Evolutionary conservation across 1,140 invertebrate genomes (phyloP).

Genomic region (Bombus vancouverensis): DNA sequence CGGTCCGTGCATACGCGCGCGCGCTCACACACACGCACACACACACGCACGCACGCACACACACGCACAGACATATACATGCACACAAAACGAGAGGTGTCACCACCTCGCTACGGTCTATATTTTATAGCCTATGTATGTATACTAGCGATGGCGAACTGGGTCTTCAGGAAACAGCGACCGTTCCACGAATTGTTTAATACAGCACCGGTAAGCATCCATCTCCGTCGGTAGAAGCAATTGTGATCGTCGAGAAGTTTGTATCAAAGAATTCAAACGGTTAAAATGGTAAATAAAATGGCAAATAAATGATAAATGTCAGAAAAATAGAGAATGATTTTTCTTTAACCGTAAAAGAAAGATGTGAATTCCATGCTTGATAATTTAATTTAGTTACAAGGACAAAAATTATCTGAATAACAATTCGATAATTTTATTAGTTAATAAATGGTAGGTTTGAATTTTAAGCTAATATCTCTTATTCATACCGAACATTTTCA

Average conservation of each 20-base stretch:
- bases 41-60: neutral
- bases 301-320: too few relatives aligned
- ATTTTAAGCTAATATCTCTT: too few relatives aligned
- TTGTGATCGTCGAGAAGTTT: neutral
- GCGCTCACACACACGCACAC: neutral
- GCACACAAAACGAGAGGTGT: constrained; percentile 51
- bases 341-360: too few relatives aligned
- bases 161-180: constrained; percentile 55
- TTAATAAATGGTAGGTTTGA: too few relatives aligned
- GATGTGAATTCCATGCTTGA: too few relatives aligned
- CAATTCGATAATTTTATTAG: too few relatives aligned
- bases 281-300: too few relatives aligned
- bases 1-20: constrained; percentile 39
- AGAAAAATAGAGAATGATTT: too few relatives aligned
- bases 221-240: constrained; percentile 31
- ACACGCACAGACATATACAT: too few relatives aligned
- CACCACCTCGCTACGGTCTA: constrained; percentile 46
- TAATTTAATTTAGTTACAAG: too few relatives aligned
- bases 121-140: constrained; percentile 50
- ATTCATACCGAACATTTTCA: too few relatives aligned
- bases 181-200: constrained; percentile 51
- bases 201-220: constrained; percentile 58
- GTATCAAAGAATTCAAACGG: neutral
- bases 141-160: constrained; percentile 57
- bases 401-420: too few relatives aligned